A percentile compares a stretch with the other conserved stretches of the same genome.
Conservation (phyloP, 1,140 invertebrate genomes). For the Rhagoletis pomonella region DNA sequence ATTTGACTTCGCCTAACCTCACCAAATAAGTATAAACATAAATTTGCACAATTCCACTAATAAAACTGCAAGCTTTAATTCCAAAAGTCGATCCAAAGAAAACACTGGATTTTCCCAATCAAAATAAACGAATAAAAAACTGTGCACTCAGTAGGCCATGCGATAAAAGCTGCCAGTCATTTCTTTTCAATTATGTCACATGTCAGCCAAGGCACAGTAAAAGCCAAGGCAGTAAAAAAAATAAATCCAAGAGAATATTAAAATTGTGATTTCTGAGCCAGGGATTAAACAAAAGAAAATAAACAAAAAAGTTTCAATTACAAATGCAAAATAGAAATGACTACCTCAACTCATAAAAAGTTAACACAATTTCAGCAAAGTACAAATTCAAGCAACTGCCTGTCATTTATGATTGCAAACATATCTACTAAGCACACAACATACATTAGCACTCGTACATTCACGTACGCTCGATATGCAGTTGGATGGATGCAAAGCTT, state of each 20-base stretch:
- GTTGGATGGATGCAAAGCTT: neutral
- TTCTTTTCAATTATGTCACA: conserved; percentile 34
- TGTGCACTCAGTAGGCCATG: neutral
- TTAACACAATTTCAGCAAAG: too few relatives aligned
- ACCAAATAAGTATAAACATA: too few relatives aligned
- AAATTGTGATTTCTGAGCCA: neutral
- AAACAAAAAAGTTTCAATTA: too few relatives aligned
- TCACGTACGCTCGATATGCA: neutral
- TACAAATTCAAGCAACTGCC: too few relatives aligned
- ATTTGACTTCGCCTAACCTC: too few relatives aligned
- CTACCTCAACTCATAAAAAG: too few relatives aligned
- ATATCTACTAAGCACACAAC: neutral
- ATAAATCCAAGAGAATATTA: neutral
- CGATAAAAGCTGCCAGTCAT: neutral
- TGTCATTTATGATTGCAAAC: too few relatives aligned
- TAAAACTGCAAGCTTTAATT: too few relatives aligned
- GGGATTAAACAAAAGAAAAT: too few relatives aligned
- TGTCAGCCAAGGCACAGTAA: neutral
- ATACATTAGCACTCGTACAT: neutral
- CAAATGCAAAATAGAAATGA: neutral
- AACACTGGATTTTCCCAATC: neutral
- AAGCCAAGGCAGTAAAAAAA: neutral
- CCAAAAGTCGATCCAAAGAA: too few relatives aligned
- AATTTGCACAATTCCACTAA: too few relatives aligned
- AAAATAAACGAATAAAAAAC: neutral